Evolutionary conservation across 2,797 vertebrate species (phyloP), one percentile per base, ranked within the genome.

Genomic region (Falco columbarius): DNA sequence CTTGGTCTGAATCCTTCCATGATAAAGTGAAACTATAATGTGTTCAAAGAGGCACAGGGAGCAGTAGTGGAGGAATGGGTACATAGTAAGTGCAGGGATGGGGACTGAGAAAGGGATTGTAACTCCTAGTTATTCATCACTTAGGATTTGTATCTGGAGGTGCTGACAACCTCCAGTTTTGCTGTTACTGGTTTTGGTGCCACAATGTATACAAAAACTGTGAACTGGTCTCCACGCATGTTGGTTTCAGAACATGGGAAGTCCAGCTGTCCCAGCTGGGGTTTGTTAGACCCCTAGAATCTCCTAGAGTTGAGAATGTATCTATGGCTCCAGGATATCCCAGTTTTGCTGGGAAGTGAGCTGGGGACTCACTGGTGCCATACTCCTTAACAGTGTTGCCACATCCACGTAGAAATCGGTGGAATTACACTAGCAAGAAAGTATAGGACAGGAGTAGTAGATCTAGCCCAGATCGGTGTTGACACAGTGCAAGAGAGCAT

Each of bases 401-500:
- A 23, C 49, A 54, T 49, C 56, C 13, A 1, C 0, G 0, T 27
- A 67, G 61, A 71, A 89, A 46, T 34, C 52, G 30, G 9, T 63
- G 36, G 59, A 75, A 70, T 56, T 84, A 27, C 11, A 51, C 26
- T 46, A 63, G 51, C 14, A 68, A 66, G 29, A 22, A 75, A 49
- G 22, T n/a, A 36, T 14, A 23, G 23, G 29, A 11, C 1, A 2
- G 32, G 14, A 70, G 13, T 32, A 6, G n/a, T 21, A 59, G 23
- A 38, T 61, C 14, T 72, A 65, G 27, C 19, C 22, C 30, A 61
- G 29, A 12, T 54, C 27, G 19, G 22, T 68, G 44, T 8, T 76
- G 63, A 49, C 38, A 12, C 22, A 47, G 34, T 24, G 30, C 47
- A 58, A 26, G 20, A 32, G 15, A 14, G 17, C 22, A 5, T 55